phyloP scores from a whole-genome alignment of 2,888 invertebrate genomes.

The Dasysyrphus tricinctus region DNA sequence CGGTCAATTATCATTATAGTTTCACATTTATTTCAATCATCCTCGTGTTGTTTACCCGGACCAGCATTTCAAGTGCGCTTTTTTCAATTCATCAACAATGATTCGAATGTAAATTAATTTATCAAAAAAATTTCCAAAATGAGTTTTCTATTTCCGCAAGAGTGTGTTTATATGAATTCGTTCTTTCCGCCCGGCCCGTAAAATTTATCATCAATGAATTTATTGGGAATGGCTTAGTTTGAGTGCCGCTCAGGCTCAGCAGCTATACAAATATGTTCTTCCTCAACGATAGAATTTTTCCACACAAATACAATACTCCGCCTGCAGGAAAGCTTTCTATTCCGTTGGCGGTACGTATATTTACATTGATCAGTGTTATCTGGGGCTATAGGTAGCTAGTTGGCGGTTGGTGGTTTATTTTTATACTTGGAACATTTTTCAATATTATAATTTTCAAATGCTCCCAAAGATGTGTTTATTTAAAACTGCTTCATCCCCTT shows the following conservation, averaged over 20 bases:
- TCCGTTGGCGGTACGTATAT: conserved; percentile 7
- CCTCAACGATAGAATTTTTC: conserved; percentile 50
- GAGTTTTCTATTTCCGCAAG: conserved; percentile 63
- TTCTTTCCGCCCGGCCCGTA: conserved; percentile 26
- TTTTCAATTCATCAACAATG: neutral
- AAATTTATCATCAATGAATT: conserved; percentile 43
- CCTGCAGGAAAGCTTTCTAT: conserved; percentile 26
- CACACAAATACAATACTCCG: conserved; percentile 38
- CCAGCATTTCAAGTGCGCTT: neutral
- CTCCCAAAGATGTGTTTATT: conserved; percentile 61
- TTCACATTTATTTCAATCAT: conserved; percentile 48
- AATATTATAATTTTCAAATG: conserved; percentile 55
- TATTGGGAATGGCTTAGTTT: conserved; percentile 29
- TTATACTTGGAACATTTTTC: conserved; percentile 51
- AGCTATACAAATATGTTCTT: conserved; percentile 38
- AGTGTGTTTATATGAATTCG: conserved; percentile 65
- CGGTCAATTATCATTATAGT: conserved; percentile 69
- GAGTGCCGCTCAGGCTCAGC: neutral
- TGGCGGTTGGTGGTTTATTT: conserved; percentile 54
- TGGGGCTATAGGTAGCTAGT: conserved; percentile 4
- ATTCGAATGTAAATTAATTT: conserved; percentile 41
- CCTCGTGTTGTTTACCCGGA: neutral
- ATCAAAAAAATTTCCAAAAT: conserved; percentile 52
- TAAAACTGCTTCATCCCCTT: conserved; percentile 60
- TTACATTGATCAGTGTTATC: conserved; percentile 34